These are phyloP conservation scores for Thysanoteuthis rhombus DNA, from an alignment of 2,888 invertebrate genomes.

Conservation along the genomic window DNA sequence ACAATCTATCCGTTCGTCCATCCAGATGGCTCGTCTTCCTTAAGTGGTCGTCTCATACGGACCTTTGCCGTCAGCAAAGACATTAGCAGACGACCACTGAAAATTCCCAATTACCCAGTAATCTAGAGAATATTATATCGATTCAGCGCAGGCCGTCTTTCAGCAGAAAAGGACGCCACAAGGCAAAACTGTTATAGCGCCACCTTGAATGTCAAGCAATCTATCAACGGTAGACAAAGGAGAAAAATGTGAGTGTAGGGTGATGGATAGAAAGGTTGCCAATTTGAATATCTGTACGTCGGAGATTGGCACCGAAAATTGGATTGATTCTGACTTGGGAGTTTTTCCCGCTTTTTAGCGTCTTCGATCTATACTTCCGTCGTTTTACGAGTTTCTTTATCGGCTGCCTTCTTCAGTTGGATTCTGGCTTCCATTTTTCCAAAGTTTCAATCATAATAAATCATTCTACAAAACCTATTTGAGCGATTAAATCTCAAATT, in stretches of 20 bases:
- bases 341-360: too few species aligned
- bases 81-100: neutral
- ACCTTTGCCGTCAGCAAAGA: neutral
- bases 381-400: too few species aligned
- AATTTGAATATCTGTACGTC: too few species aligned
- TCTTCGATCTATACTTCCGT: too few species aligned
- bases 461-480: too few species aligned
- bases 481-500: too few species aligned
- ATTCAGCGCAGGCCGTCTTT: neutral
- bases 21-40: neutral
- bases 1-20: neutral
- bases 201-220: neutral
- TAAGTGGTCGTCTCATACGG: neutral
- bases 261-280: neutral
- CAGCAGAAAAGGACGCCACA: neutral
- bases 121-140: neutral
- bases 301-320: too few species aligned
- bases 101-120: neutral
- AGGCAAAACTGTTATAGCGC: neutral
- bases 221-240: neutral
- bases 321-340: too few species aligned
- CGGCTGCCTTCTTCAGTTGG: too few species aligned
- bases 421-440: too few species aligned
- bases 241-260: neutral
- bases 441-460: too few species aligned